These are phyloP conservation scores for Pterocles gutturalis DNA, from an alignment of 2,113 vertebrate genomes.

Conservation along the genomic window DNA sequence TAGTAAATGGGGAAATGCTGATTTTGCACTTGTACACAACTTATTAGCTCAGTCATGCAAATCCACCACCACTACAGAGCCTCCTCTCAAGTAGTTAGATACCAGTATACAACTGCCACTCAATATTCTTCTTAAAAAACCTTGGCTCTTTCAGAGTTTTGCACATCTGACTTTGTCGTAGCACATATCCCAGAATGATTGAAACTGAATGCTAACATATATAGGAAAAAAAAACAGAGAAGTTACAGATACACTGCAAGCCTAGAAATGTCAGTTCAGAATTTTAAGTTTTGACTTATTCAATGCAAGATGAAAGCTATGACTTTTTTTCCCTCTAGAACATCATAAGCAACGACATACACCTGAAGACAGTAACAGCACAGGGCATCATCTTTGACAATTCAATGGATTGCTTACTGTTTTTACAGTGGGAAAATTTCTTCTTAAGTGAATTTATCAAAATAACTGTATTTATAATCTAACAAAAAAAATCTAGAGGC, in stretches of 20 bases:
- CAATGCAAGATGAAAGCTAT: slow-evolving; percentile 5
- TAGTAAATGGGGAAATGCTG: background rate
- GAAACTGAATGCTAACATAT: background rate
- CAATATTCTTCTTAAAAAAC: background rate
- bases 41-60: background rate
- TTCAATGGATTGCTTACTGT: background rate
- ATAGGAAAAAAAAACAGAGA: background rate
- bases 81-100: background rate
- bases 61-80: background rate
- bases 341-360: background rate
- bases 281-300: background rate
- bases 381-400: background rate
- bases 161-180: background rate
- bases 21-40: background rate
- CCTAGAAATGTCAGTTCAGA: slow-evolving; percentile 27
- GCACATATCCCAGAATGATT: background rate
- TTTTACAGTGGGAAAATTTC: background rate
- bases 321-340: background rate
- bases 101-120: background rate
- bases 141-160: background rate
- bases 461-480: background rate
- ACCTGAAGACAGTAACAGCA: background rate
- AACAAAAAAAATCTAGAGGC: background rate
- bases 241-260: background rate
- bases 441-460: background rate